phyloP scores from a whole-genome alignment of 2,113 vertebrate genomes.

The Dromiciops gliroides region DNA sequence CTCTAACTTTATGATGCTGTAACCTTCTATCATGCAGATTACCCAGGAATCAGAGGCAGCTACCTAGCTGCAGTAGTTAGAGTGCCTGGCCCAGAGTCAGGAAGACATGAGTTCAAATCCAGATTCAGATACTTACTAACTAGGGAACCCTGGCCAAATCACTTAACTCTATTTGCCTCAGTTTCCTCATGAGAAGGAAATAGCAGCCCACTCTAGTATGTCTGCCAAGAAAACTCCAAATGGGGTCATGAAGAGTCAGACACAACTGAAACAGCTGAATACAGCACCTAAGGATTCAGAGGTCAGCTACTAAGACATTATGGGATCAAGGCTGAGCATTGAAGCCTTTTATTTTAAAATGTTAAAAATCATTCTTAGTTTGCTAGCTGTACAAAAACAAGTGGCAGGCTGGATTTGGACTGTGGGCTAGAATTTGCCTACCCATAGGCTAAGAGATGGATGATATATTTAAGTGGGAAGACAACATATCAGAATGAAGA shows the following conservation, averaged over 20 bases:
- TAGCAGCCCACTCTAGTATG: background rate
- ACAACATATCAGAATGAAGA: background rate
- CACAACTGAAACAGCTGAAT: background rate
- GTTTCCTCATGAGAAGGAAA: background rate
- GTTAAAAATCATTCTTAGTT: background rate
- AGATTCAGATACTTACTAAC: background rate
- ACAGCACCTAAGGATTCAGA: background rate
- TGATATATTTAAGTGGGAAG: background rate
- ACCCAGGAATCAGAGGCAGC: background rate
- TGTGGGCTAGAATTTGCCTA: background rate
- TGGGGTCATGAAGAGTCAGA: background rate
- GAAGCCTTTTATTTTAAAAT: background rate
- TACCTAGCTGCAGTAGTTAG: background rate
- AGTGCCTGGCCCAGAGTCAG: background rate
- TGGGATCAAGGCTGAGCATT: background rate
- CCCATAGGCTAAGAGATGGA: background rate
- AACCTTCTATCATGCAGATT: background rate
- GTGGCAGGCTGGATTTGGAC: background rate
- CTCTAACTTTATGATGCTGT: background rate
- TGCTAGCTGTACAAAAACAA: background rate
- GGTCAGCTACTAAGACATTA: background rate
- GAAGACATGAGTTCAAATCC: background rate
- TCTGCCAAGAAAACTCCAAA: background rate
- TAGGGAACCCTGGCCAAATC: background rate
- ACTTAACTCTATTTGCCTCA: background rate